Base-by-base conservation (phyloP, 2,888 invertebrate species). In the Drosophila demipolita region DNA sequence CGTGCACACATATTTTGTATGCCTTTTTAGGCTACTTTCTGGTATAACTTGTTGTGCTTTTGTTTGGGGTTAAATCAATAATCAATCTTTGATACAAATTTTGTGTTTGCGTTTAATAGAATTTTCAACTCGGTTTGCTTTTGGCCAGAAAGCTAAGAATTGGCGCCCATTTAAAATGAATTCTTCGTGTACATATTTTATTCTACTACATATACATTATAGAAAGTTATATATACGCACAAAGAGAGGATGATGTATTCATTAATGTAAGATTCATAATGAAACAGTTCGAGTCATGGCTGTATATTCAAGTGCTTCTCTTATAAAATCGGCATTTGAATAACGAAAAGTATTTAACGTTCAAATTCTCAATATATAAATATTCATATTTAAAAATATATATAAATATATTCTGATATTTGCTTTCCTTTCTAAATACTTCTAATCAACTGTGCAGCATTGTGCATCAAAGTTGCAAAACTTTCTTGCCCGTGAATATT, bases 371-470 rank as follows among this genome's bases (percentile, higher is more conserved):
- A 23, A 17, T 4, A 12, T 17, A 20, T 32, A 12, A 29, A 38
- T 5, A 15, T 2, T 9, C 29, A 53, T 17, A 23, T 5, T 33
- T 26, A 23, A 3, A 20, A 12, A 6, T 40, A 20, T 15, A 20
- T 40, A 15, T n/a, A 20, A 3, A 20, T 20, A 12, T 7, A 15
- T 17, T 26, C 36, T 54, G 57, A 29, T 63, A 42, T 63, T 40
- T 40, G 9, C 6, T 32, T 12, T 42, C n/a, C 11, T 11, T 26
- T 58, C 9, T n/a, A 36, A 57, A 53, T 17, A 65, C 49, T 76
- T 66, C 60, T 82, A 78, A 82, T 75, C 78, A 74, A 72, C 61
- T 82, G 70, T 33, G 54, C 33, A 15, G 45, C 52, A 73, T 64
- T 76, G 82, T 82, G 55, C 54, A 49, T 50, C 54, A 70, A 68